Evolutionary conservation across 2,797 vertebrate species (phyloP).

Genomic region (Mormyrus hasselquistii): DNA sequence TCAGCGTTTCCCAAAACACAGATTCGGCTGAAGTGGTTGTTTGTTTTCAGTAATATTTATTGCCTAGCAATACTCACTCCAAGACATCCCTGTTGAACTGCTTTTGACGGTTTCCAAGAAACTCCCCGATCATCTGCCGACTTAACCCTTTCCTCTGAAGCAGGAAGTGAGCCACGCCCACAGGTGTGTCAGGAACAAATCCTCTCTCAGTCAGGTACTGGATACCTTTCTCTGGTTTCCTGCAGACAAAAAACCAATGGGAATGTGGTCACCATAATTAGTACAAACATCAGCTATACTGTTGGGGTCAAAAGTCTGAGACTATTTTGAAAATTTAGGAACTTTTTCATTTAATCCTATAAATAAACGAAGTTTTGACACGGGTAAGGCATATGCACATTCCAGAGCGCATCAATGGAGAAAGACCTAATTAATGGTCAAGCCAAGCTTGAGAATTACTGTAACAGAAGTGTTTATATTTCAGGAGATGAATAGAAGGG

Average conservation of each 20-base stretch:
- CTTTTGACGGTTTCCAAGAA: conserved; percentile 91
- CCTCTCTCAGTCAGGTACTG: conserved; percentile 92
- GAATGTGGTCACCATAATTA: neutral
- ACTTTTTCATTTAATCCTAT: neutral
- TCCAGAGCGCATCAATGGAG: neutral
- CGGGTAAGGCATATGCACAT: neutral
- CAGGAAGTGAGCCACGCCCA: conserved; percentile 93
- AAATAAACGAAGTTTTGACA: neutral
- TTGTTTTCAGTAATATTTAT: neutral
- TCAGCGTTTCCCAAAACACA: neutral
- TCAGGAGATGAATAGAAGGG: neutral
- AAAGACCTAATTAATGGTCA: neutral
- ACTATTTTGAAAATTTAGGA: neutral
- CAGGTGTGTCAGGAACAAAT: conserved; percentile 90
- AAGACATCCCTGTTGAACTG: conserved; percentile 96
- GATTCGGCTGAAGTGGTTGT: neutral
- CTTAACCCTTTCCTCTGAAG: conserved; percentile 95
- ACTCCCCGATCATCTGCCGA: conserved; percentile 96
- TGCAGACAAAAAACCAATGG: conserved; percentile 38
- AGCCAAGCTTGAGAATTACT: neutral
- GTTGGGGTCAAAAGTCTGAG: neutral
- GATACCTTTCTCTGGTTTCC: conserved; percentile 93
- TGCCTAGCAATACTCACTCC: conserved; percentile 72
- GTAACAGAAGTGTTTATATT: neutral
- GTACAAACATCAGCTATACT: neutral